Conservation (phyloP, 2,797 vertebrate species). For the Mormyrops boulengeri region DNA sequence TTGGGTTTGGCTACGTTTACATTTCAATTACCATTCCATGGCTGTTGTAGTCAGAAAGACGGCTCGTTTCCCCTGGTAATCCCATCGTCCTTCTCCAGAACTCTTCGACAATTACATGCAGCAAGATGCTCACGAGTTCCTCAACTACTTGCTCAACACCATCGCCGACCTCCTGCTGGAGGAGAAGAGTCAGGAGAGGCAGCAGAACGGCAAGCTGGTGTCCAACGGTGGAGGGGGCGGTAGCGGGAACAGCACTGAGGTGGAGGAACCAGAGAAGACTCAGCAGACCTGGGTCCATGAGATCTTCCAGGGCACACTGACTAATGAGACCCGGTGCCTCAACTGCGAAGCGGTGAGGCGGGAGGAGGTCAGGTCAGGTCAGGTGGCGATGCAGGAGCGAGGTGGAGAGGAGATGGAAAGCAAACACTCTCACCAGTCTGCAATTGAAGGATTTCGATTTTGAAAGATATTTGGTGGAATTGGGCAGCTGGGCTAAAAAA, state of each 20-base stretch:
- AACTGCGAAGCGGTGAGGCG: slow-evolving; percentile 83
- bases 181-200: slow-evolving; percentile 81
- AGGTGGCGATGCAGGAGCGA: not conserved
- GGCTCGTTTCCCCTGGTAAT: not conserved
- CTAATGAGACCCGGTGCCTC: slow-evolving; percentile 88
- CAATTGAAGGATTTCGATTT: not conserved
- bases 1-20: not conserved
- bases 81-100: slow-evolving; percentile 53
- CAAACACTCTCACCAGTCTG: not conserved
- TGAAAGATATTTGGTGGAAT: not conserved
- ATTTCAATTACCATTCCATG: not conserved
- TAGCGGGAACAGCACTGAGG: slow-evolving; percentile 45
- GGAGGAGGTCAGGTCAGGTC: not conserved
- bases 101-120: slow-evolving; percentile 93
- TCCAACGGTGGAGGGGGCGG: slow-evolving; percentile 62
- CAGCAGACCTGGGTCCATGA: slow-evolving; percentile 88
- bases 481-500: not conserved
- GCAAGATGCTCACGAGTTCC: slow-evolving; percentile 85
- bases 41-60: not conserved
- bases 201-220: slow-evolving; percentile 79
- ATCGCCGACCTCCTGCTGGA: slow-evolving; percentile 87
- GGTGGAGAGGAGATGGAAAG: not conserved
- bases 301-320: slow-evolving; percentile 90
- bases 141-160: slow-evolving; percentile 91
- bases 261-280: slow-evolving; percentile 67